A percentile compares a stretch with the other conserved stretches of the same genome.
Evolutionary conservation across 37 sponge, comb jelly and placozoan species (phyloP).

Genomic region (Tethya wilhelma): DNA sequence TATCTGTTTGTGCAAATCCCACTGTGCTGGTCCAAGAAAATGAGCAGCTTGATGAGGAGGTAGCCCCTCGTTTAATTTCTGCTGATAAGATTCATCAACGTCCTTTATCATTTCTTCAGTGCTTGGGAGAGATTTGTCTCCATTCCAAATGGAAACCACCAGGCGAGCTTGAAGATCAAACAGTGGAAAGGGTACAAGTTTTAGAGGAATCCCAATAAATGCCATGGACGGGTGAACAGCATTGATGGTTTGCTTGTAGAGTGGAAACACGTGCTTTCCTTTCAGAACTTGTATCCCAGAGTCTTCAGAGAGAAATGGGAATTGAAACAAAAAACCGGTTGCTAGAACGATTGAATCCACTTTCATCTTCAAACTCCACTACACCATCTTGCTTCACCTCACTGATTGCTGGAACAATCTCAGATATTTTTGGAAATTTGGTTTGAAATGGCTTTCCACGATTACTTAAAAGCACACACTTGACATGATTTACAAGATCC

Average conservation of each 20-base stretch:
- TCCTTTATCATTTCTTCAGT: constrained; percentile 62
- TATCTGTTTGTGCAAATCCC: constrained; percentile 36
- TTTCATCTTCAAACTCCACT: constrained; percentile 9
- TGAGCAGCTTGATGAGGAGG: constrained; percentile 47
- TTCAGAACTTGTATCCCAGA: constrained; percentile 44
- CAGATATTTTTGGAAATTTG: constrained; percentile 46
- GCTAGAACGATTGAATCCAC: constrained; percentile 67
- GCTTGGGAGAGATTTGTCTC: constrained; percentile 54
- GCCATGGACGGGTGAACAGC: constrained; percentile 63
- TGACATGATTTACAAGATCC: constrained; percentile 41
- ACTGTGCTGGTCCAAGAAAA: constrained; percentile 54
- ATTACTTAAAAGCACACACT: constrained; percentile 42
- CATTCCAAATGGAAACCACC: constrained; percentile 59
- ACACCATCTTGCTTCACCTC: constrained; percentile 24
- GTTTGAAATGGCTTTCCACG: background rate
- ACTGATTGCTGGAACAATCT: constrained; percentile 24
- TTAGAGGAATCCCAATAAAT: constrained; percentile 55
- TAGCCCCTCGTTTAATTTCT: constrained; percentile 36
- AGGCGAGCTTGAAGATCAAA: constrained; percentile 54
- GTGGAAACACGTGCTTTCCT: constrained; percentile 45
- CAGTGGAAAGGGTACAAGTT: constrained; percentile 37
- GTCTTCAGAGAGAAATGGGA: constrained; percentile 70
- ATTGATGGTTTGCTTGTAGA: constrained; percentile 84
- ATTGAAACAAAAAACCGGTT: constrained; percentile 72
- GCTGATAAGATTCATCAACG: constrained; percentile 27